A percentile compares a stretch with the other conserved stretches of the same genome.
phyloP scores from a whole-genome alignment of 2,797 vertebrate genomes.

The Manis javanica region DNA sequence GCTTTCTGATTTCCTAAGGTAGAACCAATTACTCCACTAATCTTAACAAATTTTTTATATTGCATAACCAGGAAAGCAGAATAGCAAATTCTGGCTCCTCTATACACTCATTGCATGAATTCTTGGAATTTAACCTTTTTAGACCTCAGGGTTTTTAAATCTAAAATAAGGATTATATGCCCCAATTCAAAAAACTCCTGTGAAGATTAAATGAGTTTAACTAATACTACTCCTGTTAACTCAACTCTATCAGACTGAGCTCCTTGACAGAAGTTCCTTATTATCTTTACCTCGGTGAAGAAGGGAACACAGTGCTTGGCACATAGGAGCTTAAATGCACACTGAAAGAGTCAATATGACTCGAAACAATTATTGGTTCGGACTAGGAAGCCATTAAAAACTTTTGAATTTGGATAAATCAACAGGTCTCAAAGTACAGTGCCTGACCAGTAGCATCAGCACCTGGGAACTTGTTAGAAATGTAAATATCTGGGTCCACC shows the following conservation, averaged over 20 bases:
- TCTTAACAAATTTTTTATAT: constrained; percentile 5
- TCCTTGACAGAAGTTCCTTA: neutral
- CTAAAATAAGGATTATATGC: constrained; percentile 48
- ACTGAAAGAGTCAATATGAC: neutral
- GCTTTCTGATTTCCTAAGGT: constrained; percentile 19
- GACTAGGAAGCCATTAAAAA: neutral
- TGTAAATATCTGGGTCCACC: neutral
- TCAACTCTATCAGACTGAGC: neutral
- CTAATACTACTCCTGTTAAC: neutral
- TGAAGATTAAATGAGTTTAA: constrained; percentile 40
- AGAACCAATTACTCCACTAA: neutral
- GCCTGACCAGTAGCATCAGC: neutral
- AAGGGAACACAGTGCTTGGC: neutral
- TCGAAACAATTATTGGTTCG: neutral
- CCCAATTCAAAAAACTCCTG: neutral
- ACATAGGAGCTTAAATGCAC: neutral
- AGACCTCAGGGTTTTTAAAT: neutral
- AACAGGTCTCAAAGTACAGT: neutral
- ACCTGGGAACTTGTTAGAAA: constrained; percentile 40
- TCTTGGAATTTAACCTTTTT: constrained; percentile 38
- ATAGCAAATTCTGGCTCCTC: constrained; percentile 28
- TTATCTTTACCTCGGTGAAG: neutral
- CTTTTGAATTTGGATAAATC: constrained; percentile 19
- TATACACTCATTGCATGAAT: neutral
- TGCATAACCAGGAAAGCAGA: neutral